Evolutionary conservation across 2,888 invertebrate genomes (phyloP).

Genomic region (Scelioninae gen. 1): DNA sequence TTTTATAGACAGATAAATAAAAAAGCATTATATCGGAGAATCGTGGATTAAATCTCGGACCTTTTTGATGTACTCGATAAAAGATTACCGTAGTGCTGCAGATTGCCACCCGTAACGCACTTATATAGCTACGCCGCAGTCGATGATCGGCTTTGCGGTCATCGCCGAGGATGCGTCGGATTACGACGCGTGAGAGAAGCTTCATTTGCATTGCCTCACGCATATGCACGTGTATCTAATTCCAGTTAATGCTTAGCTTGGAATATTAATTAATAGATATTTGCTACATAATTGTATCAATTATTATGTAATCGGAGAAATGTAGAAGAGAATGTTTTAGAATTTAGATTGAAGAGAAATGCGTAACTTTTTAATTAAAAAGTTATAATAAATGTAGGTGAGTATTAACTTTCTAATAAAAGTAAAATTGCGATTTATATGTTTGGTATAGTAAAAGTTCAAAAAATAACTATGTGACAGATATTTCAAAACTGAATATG

Average conservation of each 20-base stretch:
- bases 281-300: constrained; percentile 37
- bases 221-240: constrained; percentile 16
- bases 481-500: too few relatives aligned
- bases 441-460: too few relatives aligned
- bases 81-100: constrained; percentile 48
- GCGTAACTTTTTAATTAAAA: too few relatives aligned
- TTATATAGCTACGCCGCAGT: constrained; percentile 34
- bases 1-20: constrained; percentile 40
- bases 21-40: constrained; percentile 33
- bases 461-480: too few relatives aligned
- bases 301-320: constrained; percentile 28
- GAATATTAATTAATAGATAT: constrained; percentile 51
- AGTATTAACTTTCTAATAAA: too few relatives aligned
- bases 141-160: constrained; percentile 62
- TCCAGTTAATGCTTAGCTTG: constrained; percentile 25
- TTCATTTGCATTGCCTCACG: constrained; percentile 47
- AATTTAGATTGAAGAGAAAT: too few relatives aligned
- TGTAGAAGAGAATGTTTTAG: background rate
- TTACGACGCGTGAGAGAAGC: constrained; percentile 51
- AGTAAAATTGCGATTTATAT: too few relatives aligned
- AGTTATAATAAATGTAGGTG: too few relatives aligned
- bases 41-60: constrained; percentile 40
- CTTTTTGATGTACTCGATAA: constrained; percentile 59
- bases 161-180: constrained; percentile 52
- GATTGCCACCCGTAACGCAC: constrained; percentile 44